Conservation (phyloP, 2,113 vertebrate species). For the Leptodactylus fuscus region DNA sequence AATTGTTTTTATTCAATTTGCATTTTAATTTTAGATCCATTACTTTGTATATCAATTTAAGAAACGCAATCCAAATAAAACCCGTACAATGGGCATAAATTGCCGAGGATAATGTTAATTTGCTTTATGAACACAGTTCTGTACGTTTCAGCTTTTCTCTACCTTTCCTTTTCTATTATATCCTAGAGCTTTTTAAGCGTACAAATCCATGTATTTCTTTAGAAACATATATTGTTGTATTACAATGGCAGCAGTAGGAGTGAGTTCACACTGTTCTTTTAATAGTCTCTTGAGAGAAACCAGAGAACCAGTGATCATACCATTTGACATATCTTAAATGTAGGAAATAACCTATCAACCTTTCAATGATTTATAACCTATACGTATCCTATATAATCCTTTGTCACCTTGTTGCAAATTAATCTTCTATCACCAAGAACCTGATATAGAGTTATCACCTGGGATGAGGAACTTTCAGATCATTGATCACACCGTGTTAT, state of each 20-base stretch:
- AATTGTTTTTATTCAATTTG: background rate
- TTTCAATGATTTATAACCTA: conserved; percentile 3
- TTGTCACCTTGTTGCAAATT: conserved; percentile 23
- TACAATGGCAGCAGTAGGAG: background rate
- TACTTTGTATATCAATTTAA: background rate
- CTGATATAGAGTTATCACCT: background rate
- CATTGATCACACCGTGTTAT: background rate
- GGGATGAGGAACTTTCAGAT: background rate
- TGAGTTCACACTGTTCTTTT: background rate
- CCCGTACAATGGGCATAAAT: conserved; percentile 14
- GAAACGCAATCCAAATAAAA: background rate
- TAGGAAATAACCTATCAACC: background rate
- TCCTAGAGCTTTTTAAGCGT: background rate
- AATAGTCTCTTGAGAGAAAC: background rate
- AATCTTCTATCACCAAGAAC: background rate
- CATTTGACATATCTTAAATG: conserved; percentile 4
- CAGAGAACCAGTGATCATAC: conserved; percentile 8
- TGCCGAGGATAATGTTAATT: conserved; percentile 19
- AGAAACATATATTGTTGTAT: conserved; percentile 11
- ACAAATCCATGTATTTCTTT: conserved; percentile 3
- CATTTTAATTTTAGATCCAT: conserved; percentile 42
- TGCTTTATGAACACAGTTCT: background rate
- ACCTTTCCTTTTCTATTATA: background rate
- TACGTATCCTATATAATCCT: background rate
- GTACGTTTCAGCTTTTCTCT: background rate